phyloP scores from a whole-genome alignment of 2,797 vertebrate genomes.

The Alcedo atthis region DNA sequence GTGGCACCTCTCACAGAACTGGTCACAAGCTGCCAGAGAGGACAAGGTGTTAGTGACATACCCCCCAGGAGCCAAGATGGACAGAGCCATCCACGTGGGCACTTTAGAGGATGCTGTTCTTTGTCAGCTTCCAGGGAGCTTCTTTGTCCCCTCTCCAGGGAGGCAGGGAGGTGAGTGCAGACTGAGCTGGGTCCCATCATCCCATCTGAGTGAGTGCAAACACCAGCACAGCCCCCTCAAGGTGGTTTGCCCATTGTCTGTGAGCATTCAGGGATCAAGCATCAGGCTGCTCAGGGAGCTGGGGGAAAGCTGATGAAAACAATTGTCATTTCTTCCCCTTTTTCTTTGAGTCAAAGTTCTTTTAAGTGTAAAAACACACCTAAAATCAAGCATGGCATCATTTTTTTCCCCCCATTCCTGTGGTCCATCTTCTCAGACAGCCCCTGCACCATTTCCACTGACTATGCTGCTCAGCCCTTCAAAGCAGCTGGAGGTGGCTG shows the following conservation, averaged over 20 bases:
- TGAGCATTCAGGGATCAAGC: not conserved
- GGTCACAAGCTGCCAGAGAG: conserved; percentile 83
- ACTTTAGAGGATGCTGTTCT: too few relatives aligned
- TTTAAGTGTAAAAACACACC: not conserved
- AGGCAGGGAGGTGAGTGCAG: not conserved
- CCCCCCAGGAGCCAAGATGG: not conserved
- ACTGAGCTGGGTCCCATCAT: too few relatives aligned
- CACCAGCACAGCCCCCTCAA: not conserved
- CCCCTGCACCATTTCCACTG: too few relatives aligned
- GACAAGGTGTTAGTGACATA: not conserved
- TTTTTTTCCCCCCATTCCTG: not conserved
- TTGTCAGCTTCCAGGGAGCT: too few relatives aligned
- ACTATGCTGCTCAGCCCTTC: not conserved
- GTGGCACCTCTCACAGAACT: conserved; percentile 86
- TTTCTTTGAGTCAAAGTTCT: not conserved
- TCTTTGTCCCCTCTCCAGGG: not conserved
- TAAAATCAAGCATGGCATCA: not conserved
- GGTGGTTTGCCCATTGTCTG: not conserved
- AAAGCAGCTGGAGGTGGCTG: not conserved
- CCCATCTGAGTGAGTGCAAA: not conserved
- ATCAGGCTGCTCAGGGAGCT: not conserved
- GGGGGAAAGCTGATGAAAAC: accelerated
- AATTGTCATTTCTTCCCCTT: accelerated
- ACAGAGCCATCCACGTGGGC: not conserved
- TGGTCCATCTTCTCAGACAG: not conserved